A percentile compares a stretch with the other conserved stretches of the same genome.
These are phyloP conservation scores for Orestias chungarensis DNA, from an alignment of 2,797 vertebrate genomes.

Conservation along the genomic window DNA sequence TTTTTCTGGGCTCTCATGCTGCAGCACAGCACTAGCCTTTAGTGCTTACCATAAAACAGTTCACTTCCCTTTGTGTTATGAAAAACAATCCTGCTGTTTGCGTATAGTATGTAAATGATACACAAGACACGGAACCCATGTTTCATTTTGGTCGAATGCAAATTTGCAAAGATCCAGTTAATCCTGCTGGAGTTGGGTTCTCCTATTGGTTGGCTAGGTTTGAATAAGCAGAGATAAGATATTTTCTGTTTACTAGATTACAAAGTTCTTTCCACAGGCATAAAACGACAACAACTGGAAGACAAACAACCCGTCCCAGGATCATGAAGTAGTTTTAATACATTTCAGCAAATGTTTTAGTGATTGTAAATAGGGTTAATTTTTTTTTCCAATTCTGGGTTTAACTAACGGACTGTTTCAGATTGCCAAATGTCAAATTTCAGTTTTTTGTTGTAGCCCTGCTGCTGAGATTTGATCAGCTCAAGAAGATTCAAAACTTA, in stretches of 20 bases:
- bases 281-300: neutral
- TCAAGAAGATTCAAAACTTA: neutral
- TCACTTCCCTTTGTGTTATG: neutral
- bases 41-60: slow-evolving; percentile 8
- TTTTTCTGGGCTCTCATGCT: neutral
- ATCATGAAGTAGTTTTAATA: neutral
- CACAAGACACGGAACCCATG: neutral
- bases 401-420: neutral
- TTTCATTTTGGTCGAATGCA: neutral
- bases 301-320: neutral
- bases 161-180: neutral
- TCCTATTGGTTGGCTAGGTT: neutral
- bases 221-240: neutral
- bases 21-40: neutral
- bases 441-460: neutral
- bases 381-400: neutral
- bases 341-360: neutral
- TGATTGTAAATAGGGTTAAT: neutral
- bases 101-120: slow-evolving; percentile 5
- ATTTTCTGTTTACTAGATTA: neutral
- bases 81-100: neutral
- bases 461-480: neutral
- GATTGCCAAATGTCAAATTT: neutral
- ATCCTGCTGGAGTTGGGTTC: neutral
- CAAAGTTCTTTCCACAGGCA: neutral